These are phyloP conservation scores for Drosophila aldrichi DNA, from an alignment of 2,888 invertebrate genomes.

Conservation along the genomic window DNA sequence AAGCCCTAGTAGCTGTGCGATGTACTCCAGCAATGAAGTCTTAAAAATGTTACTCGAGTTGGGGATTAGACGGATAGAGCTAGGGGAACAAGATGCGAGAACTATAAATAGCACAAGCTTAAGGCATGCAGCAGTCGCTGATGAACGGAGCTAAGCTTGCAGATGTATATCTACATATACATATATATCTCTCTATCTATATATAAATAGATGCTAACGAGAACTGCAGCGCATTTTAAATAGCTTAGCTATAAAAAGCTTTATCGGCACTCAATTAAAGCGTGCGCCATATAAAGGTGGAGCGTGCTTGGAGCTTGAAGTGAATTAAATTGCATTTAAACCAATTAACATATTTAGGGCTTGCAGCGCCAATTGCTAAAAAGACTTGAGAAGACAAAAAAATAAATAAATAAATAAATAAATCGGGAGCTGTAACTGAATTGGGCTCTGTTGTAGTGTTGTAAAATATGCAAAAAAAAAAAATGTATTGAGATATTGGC, in stretches of 20 bases:
- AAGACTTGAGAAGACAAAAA: not conserved
- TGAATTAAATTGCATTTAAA: slow-evolving; percentile 2
- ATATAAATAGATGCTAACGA: not conserved
- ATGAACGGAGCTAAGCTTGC: not conserved
- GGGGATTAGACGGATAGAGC: slow-evolving; percentile 5
- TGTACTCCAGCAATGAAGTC: slow-evolving; percentile 34
- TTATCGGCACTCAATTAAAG: slow-evolving; percentile 2
- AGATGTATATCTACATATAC: not conserved
- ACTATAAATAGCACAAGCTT: slow-evolving; percentile 7
- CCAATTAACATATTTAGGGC: not conserved
- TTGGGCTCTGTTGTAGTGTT: no score
- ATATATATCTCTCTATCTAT: no score
- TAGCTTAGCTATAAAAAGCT: slow-evolving; percentile 3
- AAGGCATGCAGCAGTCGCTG: slow-evolving; percentile 22
- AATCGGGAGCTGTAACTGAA: not conserved
- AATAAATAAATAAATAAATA: no score
- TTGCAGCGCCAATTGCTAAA: not conserved
- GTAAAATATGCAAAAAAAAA: no score
- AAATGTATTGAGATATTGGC: no score
- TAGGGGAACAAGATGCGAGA: not conserved
- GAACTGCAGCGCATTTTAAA: not conserved
- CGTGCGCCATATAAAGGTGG: not conserved
- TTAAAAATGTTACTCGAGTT: slow-evolving; percentile 47
- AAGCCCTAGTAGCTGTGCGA: slow-evolving; percentile 29
- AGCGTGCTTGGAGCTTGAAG: not conserved